Conservation (phyloP, 1,140 invertebrate species). For the Drosophila sproati region DNA sequence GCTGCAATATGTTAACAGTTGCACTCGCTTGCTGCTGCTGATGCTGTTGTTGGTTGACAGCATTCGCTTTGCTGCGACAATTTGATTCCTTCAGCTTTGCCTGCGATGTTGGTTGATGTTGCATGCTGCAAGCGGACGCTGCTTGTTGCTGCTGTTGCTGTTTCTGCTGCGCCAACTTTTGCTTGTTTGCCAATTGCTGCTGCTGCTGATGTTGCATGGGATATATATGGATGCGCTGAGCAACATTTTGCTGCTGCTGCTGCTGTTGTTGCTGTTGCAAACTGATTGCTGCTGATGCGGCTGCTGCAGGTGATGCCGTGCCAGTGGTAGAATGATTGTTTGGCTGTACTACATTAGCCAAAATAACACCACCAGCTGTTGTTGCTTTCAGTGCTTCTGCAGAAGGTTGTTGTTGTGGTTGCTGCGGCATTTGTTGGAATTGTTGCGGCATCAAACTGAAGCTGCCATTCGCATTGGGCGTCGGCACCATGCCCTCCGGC, state of each 20-base stretch:
- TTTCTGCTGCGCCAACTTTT: slow-evolving; percentile 52
- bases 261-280: slow-evolving; percentile 12
- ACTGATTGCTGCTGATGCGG: slow-evolving; percentile 37
- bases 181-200: slow-evolving; percentile 60
- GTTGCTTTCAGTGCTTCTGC: slow-evolving; percentile 46
- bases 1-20: slow-evolving; percentile 48
- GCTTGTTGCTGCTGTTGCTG: slow-evolving; percentile 43
- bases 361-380: slow-evolving; percentile 41
- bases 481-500: slow-evolving; percentile 78
- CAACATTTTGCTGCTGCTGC: slow-evolving; percentile 57
- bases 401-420: slow-evolving; percentile 27
- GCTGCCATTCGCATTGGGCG: slow-evolving; percentile 55
- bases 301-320: slow-evolving; percentile 8
- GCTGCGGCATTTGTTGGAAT: slow-evolving; percentile 59
- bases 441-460: slow-evolving; percentile 68
- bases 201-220: slow-evolving; percentile 82
- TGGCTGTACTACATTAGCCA: slow-evolving; percentile 78
- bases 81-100: slow-evolving; percentile 47
- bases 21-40: slow-evolving; percentile 35
- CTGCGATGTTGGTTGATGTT: slow-evolving; percentile 21
- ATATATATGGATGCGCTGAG: slow-evolving; percentile 81
- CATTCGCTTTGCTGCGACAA: slow-evolving; percentile 43
- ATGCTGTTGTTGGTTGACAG: slow-evolving; percentile 24
- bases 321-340: slow-evolving; percentile 78
- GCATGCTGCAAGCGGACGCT: not conserved